Conservation (phyloP, 2,113 vertebrate species). For the Crotalus tigris region DNA sequence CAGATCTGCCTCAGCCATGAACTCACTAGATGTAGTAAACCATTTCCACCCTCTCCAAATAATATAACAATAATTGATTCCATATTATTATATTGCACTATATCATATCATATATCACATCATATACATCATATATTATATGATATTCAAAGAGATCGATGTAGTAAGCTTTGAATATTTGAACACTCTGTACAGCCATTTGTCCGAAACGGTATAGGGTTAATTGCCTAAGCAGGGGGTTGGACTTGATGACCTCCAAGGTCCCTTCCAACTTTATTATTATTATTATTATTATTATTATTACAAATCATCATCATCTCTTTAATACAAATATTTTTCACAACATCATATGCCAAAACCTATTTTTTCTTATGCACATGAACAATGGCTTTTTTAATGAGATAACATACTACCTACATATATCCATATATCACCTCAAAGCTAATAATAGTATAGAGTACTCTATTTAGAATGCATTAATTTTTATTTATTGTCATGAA, state of each 20-base stretch:
- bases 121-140: not conserved
- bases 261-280: too few species aligned
- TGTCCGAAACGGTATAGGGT: too few species aligned
- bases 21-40: not conserved
- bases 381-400: not conserved
- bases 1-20: not conserved
- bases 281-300: too few species aligned
- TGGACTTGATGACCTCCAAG: too few species aligned
- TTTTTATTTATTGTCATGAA: not conserved
- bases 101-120: not conserved
- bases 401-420: not conserved
- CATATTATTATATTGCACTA: not conserved
- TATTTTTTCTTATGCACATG: not conserved
- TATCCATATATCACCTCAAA: not conserved
- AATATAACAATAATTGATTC: not conserved
- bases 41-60: not conserved
- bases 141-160: not conserved
- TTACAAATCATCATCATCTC: not conserved
- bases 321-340: not conserved
- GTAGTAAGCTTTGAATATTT: not conserved
- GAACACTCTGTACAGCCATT: not conserved
- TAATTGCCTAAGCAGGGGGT: too few species aligned
- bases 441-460: not conserved
- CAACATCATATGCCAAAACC: not conserved
- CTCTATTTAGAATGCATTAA: not conserved